phyloP scores from a whole-genome alignment of 2,888 invertebrate species.

The Drosophila prostipennis region DNA sequence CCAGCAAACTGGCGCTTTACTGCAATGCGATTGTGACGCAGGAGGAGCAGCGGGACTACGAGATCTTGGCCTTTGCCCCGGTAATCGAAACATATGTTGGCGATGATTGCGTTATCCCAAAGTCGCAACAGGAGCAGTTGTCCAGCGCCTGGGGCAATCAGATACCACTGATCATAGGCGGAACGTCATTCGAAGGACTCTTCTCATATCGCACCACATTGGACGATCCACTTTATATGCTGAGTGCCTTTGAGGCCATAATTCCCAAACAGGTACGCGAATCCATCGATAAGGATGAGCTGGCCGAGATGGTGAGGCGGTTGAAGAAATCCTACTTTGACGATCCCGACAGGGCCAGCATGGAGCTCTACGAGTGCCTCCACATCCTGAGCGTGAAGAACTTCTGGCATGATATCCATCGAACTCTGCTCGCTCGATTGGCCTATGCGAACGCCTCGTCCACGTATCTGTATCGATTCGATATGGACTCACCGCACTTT shows the following conservation, averaged over 20 bases:
- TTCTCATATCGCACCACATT: constrained; percentile 69
- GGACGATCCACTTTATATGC: constrained; percentile 72
- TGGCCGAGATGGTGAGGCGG: constrained; percentile 52
- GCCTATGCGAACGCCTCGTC: constrained; percentile 63
- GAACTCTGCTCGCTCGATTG: constrained; percentile 74
- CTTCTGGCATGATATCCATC: constrained; percentile 84
- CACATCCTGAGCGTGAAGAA: constrained; percentile 63
- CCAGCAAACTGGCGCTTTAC: constrained; percentile 56
- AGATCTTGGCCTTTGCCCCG: constrained; percentile 80
- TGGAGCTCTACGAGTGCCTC: constrained; percentile 65
- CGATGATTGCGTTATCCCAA: constrained; percentile 78
- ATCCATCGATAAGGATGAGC: constrained; percentile 53
- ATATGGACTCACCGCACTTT: constrained; percentile 81
- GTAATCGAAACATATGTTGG: constrained; percentile 79
- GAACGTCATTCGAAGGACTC: constrained; percentile 81
- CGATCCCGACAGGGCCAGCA: constrained; percentile 45
- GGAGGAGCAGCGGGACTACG: constrained; percentile 72
- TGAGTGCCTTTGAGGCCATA: constrained; percentile 77
- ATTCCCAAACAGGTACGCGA: constrained; percentile 78
- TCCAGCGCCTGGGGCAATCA: constrained; percentile 80
- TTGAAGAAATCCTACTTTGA: constrained; percentile 72
- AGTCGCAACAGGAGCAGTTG: constrained; percentile 73
- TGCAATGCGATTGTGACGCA: constrained; percentile 68
- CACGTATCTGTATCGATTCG: constrained; percentile 83
- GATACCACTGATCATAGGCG: constrained; percentile 81